Base-by-base conservation (phyloP, 1,140 invertebrate species). In the Amphibalanus amphitrite region DNA sequence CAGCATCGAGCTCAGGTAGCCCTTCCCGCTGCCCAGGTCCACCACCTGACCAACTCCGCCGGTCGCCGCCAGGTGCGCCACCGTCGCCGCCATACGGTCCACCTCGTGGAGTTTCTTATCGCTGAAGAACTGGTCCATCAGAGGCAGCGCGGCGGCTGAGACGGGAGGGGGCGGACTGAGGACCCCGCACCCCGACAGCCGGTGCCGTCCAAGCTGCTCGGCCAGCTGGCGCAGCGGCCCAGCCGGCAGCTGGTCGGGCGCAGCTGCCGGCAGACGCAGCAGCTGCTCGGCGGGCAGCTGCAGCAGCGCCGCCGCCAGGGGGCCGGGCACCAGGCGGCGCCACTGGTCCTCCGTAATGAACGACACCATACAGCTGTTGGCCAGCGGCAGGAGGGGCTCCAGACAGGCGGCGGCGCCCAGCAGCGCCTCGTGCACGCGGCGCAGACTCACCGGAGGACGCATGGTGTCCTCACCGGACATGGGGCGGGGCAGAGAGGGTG, bases 21-120 rank as follows among this genome's bases (percentile, higher is more conserved):
- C 92, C 79, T 90, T 90, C 0, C 92, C 92, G 80, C 91, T 91
- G 0, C 92, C 92, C 40, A 90, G 85, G 80, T 95, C 92, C 67
- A 94, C 84, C 73, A 92, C 83, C 77, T 84, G 82, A 0, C 78
- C 77, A 0, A 80, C 69, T 13, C 70, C 71, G 25, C 72, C 69
- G 6, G 72, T 76, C 17, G 76, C 74, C 23, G 77, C 75, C 13
- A 86, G 73, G 6, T 78, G 77, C 26, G 81, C 79, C 13, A 88
- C 82, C 20, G 88, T 76, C 4, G 80, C 78, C 73, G 82, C 83
- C 77, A 88, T 82, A 28, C 81, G 76, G 76, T 85, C 81, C 33
- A 93, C 90, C 83, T 95, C 91, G 79, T 93, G 89, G 71, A 83
- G 85, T 77, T 95, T 95, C 78, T 94, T 94, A 29, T 82, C 78